Conservation (phyloP, 2,113 vertebrate species). For the Centropus bengalensis region DNA sequence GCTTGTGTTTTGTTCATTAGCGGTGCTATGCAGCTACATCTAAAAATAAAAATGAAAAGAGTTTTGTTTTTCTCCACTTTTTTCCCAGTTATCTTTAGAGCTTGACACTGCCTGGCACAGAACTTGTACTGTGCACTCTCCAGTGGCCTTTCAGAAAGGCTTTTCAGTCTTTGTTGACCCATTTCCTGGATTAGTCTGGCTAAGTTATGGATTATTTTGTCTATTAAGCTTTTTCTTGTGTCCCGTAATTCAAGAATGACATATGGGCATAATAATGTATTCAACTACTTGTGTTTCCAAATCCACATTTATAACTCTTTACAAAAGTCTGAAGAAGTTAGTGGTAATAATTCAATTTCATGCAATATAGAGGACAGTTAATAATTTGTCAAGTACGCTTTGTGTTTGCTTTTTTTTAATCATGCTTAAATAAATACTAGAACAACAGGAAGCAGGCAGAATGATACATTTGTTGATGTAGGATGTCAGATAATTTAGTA, state of each 20-base stretch:
- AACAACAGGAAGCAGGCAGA: slow-evolving; percentile 74
- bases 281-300: background rate
- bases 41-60: slow-evolving; percentile 62
- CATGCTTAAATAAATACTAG: slow-evolving; percentile 45
- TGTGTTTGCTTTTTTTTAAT: background rate
- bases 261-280: background rate
- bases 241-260: slow-evolving; percentile 23
- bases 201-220: slow-evolving; percentile 63
- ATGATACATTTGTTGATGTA: slow-evolving; percentile 70
- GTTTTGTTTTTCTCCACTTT: slow-evolving; percentile 42
- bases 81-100: slow-evolving; percentile 37
- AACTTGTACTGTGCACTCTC: slow-evolving; percentile 23
- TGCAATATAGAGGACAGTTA: background rate
- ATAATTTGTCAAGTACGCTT: background rate
- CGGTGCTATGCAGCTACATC: background rate
- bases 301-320: background rate
- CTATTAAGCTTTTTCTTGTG: slow-evolving; percentile 59
- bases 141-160: slow-evolving; percentile 58
- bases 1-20: slow-evolving; percentile 15
- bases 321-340: background rate
- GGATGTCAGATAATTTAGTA: slow-evolving; percentile 75
- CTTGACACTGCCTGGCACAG: slow-evolving; percentile 38
- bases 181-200: slow-evolving; percentile 66
- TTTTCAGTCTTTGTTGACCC: slow-evolving; percentile 55
- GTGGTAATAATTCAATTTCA: background rate